phyloP scores from a whole-genome alignment of 1,140 invertebrate genomes.

The Nixonia krombeini region DNA sequence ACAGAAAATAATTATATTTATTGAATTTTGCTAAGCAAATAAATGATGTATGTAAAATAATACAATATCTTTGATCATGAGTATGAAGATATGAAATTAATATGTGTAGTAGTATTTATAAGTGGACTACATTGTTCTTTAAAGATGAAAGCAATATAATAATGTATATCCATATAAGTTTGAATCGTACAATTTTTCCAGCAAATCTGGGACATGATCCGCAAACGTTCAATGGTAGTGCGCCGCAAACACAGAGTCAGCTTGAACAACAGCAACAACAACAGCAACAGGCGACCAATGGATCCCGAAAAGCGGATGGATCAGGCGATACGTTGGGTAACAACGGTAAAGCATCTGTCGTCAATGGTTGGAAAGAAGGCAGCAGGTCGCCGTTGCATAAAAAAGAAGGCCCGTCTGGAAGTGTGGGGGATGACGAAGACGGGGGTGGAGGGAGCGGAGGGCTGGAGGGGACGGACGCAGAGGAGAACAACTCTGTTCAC shows the following conservation, averaged over 20 bases:
- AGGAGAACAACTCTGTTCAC: slow-evolving; percentile 94
- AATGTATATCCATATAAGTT: too few relatives aligned
- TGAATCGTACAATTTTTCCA: too few relatives aligned
- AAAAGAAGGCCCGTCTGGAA: slow-evolving; percentile 54
- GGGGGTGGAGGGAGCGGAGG: slow-evolving; percentile 68
- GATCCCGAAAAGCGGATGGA: slow-evolving; percentile 25
- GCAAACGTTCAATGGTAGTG: slow-evolving; percentile 51
- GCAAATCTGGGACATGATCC: slow-evolving; percentile 64
- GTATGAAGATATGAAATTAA: too few relatives aligned
- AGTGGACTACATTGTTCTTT: too few relatives aligned
- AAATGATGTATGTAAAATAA: too few relatives aligned
- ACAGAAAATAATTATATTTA: too few relatives aligned
- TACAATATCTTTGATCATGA: too few relatives aligned
- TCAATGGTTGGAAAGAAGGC: slow-evolving; percentile 43
- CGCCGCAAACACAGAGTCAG: slow-evolving; percentile 42
- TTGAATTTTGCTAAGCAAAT: too few relatives aligned
- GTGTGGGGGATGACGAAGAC: slow-evolving; percentile 66
- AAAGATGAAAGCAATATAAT: too few relatives aligned
- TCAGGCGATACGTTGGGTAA: slow-evolving; percentile 34
- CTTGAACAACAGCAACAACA: slow-evolving; percentile 43
- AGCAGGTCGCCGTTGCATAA: slow-evolving; percentile 50
- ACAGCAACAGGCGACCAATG: slow-evolving; percentile 36
- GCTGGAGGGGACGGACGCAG: slow-evolving; percentile 91
- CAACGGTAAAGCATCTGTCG: slow-evolving; percentile 29
- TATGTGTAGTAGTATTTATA: too few relatives aligned